These are phyloP conservation scores for Enteromius unitaeniatus DNA, from an alignment of 2,797 vertebrate species.

Conservation along the genomic window DNA sequence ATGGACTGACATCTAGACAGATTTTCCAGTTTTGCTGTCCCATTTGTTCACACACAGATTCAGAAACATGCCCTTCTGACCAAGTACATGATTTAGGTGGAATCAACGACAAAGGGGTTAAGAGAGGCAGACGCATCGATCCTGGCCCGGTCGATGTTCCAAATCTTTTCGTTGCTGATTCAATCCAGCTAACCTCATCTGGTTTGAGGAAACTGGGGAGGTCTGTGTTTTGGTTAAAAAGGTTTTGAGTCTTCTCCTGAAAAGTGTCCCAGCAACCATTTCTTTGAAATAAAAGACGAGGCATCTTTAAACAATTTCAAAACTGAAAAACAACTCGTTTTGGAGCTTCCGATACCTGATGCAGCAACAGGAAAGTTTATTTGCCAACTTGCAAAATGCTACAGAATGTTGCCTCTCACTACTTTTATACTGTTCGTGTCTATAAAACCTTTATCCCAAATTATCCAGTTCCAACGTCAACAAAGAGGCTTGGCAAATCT, in stretches of 20 bases:
- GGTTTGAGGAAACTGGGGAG: constrained; percentile 64
- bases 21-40: constrained; percentile 75
- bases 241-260: constrained; percentile 68
- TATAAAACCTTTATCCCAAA: constrained; percentile 66
- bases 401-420: neutral
- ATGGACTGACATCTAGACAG: constrained; percentile 77
- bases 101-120: constrained; percentile 66
- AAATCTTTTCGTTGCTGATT: constrained; percentile 66
- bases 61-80: constrained; percentile 25
- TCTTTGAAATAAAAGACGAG: constrained; percentile 57
- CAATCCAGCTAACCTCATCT: constrained; percentile 65
- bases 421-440: constrained; percentile 72
- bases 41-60: constrained; percentile 39
- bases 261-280: constrained; percentile 64
- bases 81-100: constrained; percentile 44
- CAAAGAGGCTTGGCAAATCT: constrained; percentile 50
- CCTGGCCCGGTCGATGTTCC: constrained; percentile 68
- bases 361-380: neutral
- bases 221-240: constrained; percentile 68
- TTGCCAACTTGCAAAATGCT: neutral
- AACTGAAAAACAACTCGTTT: constrained; percentile 9
- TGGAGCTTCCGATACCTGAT: neutral
- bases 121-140: constrained; percentile 63
- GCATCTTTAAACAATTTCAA: constrained; percentile 62
- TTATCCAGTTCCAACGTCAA: constrained; percentile 63